Conservation (phyloP, 2,888 invertebrate genomes). For the Axea sp. region DNA sequence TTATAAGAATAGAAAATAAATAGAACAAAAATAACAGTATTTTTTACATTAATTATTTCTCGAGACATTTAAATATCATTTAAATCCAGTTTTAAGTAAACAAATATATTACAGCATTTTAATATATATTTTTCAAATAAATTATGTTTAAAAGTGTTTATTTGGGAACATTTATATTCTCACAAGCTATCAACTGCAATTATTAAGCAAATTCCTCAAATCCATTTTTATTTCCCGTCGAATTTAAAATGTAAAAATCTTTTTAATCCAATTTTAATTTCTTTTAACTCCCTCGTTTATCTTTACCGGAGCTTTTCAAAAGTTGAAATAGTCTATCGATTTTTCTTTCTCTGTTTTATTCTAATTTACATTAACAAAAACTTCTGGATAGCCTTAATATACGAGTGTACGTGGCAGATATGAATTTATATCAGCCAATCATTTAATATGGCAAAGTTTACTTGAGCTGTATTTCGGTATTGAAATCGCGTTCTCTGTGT, state of each 20-base stretch:
- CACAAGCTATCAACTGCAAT: too few species aligned
- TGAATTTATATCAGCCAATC: constrained; percentile 42
- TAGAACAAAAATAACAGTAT: too few species aligned
- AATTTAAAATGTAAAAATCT: neutral
- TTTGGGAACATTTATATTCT: too few species aligned
- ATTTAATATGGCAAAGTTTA: constrained; percentile 29
- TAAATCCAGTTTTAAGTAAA: too few species aligned
- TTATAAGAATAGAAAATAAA: too few species aligned
- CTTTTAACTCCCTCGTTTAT: constrained; percentile 2
- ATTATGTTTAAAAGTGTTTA: too few species aligned
- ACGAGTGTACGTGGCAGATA: constrained; percentile 16
- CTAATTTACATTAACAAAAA: constrained; percentile 11
- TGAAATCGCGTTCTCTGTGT: constrained; percentile 30
- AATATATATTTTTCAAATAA: too few species aligned
- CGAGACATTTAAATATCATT: too few species aligned
- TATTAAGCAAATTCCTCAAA: neutral
- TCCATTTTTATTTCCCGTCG: too few species aligned
- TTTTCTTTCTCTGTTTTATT: neutral
- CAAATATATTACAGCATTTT: too few species aligned
- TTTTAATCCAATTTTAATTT: neutral
- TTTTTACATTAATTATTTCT: too few species aligned
- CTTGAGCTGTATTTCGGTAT: constrained; percentile 23
- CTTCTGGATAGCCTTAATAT: constrained; percentile 10
- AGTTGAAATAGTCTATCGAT: constrained; percentile 12
- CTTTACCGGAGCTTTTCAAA: neutral